Evolutionary conservation across 2,113 vertebrate species (phyloP), one percentile per base, ranked within the genome.

Genomic region (Halichoeres trimaculatus): DNA sequence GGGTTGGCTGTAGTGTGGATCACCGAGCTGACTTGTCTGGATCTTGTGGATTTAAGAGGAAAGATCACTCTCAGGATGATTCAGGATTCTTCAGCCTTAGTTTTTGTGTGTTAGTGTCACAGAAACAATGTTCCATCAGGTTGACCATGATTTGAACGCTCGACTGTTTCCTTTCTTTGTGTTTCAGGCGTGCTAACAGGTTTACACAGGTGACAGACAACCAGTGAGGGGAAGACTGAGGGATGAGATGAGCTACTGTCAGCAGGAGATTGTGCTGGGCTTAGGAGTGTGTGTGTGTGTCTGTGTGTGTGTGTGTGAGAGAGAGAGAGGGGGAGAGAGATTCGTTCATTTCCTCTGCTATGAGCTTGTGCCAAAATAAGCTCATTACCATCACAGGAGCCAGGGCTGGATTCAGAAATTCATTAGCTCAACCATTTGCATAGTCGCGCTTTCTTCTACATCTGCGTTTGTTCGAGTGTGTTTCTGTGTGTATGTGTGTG

Each of bases 341-440:
- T 68, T 57, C 68, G 79, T 80, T 76, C 54, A 72, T 82, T 76
- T 86, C 59, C 43, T 35, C 24, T 72, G 87, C 58, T 84, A 68
- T 86, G 88, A 90, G 81, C 85, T 76, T 40, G 63, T 83, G 87
- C 88, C 90, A 90, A 86, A 91, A 89, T 91, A 91, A 91, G 87
- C 86, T 88, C 85, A 90, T 91, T 90, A 90, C 63, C 85, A 83
- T 91, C 81, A 76, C 80, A 89, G 86, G 85, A 85, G 78, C 85
- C 79, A 64, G 75, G 64, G 75, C 85, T 80, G 79, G 74, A 89
- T 85, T 85, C 83, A 88, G 72, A 89, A 88, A 90, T 87, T 89
- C 84, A 90, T 89, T 91, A 89, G 85, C 84, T 85, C 75, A 35
- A 82, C 58, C 10, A 85, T 89, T 88, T 87, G 72, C 86, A 83